Conservation (phyloP, 2,888 invertebrate genomes). For the Epiperipatus broadwayi region DNA sequence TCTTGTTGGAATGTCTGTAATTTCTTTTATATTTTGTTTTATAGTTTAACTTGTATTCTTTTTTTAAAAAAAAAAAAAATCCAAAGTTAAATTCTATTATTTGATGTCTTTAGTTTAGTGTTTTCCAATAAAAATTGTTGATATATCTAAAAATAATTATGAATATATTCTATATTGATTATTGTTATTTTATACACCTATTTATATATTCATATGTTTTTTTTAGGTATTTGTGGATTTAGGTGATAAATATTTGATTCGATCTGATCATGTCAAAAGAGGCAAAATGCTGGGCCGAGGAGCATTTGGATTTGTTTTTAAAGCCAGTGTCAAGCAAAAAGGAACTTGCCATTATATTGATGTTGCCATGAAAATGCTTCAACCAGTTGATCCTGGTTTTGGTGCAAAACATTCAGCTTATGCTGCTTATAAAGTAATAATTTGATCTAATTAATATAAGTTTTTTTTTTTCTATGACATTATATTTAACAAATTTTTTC, state of each 20-base stretch:
- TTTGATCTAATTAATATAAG: conserved; percentile 4
- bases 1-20: too few relatives aligned
- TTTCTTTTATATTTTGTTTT: too few relatives aligned
- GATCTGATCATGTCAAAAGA: conserved; percentile 56
- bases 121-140: neutral
- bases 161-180: neutral
- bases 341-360: conserved; percentile 33
- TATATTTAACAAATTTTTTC: conserved; percentile 5
- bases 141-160: neutral
- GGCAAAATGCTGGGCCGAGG: conserved; percentile 61
- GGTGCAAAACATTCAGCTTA: conserved; percentile 45
- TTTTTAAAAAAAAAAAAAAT: too few relatives aligned
- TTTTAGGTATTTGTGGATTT: conserved; percentile 62
- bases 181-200: neutral
- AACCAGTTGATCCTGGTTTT: conserved; percentile 69
- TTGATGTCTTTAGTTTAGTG: neutral
- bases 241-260: conserved; percentile 56
- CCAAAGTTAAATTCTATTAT: neutral
- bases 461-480: conserved; percentile 5
- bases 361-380: conserved; percentile 86
- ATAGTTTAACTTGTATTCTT: too few relatives aligned
- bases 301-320: conserved; percentile 90
- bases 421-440: conserved; percentile 36
- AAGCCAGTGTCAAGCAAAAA: conserved; percentile 38
- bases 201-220: conserved; percentile 8